Base-by-base conservation (phyloP, 2,797 vertebrate species). In the Sphenodon punctatus region DNA sequence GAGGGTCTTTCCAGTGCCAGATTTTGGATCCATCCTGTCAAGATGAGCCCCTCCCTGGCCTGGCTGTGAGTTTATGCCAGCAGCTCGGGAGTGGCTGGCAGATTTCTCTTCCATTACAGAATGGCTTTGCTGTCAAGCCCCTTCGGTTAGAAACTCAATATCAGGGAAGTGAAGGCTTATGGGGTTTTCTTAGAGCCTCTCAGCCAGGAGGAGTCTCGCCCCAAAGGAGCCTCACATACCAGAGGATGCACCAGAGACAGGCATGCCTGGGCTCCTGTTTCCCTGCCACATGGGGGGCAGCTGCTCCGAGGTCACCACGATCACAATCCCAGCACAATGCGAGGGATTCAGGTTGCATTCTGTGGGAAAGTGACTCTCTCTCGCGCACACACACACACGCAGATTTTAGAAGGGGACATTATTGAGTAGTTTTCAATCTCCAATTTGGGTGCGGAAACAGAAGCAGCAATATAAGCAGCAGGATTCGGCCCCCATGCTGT, bases 231-330 rank as follows among this genome's bases (percentile, higher is more conserved):
- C 74, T 71, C 6, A 86, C 87, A 89, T 22, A 69, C 72, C 76
- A 49, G 67, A 75, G 75, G 20, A 6, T 71, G 32, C 19, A 67
- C 58, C 71, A 67, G 30, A 19, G 81, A 13, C n/a, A 1, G 11
- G 7, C 25, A 48, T 32, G 11, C 23, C 20, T 14, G 49, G 48
- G 36, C 25, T 2, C 5, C n/a, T 10, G 27, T 8, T 66, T 23
- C 5, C n/a, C 64, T 25, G 20, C 34, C 46, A 3, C 65, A 22
- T 13, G 45, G 42, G 64, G 43, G 61, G 71, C 90, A 89, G 88
- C 92, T 84, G 88, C 87, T 68, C 7, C 6, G 72, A 79, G 80
- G 90, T 86, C 87, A 64, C 41, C 65, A 79, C 78, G 45, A 45
- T 70, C 65, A 64, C 85, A 51, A 49, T 80, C 86, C 36, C 43